phyloP scores from a whole-genome alignment of 2,113 vertebrate species.

The Hylia prasina region DNA sequence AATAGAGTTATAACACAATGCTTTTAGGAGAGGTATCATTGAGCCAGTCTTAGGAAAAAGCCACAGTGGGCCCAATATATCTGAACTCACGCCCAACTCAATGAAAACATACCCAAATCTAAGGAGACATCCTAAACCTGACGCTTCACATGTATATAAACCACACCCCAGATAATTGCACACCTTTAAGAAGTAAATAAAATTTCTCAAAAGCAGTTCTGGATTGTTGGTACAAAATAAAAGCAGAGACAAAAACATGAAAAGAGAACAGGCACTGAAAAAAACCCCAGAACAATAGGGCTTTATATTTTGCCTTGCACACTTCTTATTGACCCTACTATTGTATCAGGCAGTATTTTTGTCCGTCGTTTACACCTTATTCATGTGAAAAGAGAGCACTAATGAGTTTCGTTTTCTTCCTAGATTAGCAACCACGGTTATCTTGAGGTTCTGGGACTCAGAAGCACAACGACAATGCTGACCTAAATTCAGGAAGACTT shows the following conservation, averaged over 20 bases:
- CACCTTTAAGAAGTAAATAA: neutral
- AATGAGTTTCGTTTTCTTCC: neutral
- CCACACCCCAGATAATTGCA: neutral
- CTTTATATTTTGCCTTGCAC: neutral
- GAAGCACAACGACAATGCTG: neutral
- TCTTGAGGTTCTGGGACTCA: neutral
- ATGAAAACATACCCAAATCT: neutral
- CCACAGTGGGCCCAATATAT: neutral
- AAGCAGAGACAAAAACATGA: neutral
- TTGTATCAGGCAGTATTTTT: neutral
- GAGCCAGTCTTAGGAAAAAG: neutral
- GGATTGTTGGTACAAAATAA: neutral
- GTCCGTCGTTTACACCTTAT: neutral
- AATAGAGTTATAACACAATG: neutral
- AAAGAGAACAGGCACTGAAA: neutral
- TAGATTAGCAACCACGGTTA: neutral
- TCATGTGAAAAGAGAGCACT: neutral
- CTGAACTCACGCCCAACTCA: neutral
- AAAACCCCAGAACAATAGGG: neutral
- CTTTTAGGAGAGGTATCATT: neutral
- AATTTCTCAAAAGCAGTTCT: neutral
- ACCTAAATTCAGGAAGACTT: slow-evolving; percentile 31
- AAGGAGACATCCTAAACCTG: neutral
- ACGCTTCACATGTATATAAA: neutral
- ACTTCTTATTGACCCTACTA: neutral